These are phyloP conservation scores for Sturmia bella DNA, from an alignment of 2,888 invertebrate species.

Conservation along the genomic window DNA sequence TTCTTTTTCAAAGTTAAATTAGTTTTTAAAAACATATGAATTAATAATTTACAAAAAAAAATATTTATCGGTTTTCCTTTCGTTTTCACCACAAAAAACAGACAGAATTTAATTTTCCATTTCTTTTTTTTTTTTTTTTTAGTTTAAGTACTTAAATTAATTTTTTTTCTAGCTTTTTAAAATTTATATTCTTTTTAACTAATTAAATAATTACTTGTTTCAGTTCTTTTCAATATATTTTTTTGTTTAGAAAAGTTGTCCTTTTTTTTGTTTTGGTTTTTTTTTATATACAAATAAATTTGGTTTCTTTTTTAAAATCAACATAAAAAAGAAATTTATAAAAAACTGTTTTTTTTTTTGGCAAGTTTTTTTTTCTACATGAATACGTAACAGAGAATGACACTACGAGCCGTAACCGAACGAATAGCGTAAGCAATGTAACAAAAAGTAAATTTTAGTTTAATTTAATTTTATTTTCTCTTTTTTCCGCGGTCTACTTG, in stretches of 20 bases:
- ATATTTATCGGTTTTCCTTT: background rate
- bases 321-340: background rate
- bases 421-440: too few species aligned
- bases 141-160: constrained; percentile 46
- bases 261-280: constrained; percentile 29
- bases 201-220: constrained; percentile 40
- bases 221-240: constrained; percentile 56
- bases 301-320: too few species aligned
- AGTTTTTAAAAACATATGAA: constrained; percentile 32
- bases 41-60: background rate
- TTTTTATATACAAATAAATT: background rate
- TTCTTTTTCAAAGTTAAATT: constrained; percentile 33
- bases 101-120: background rate
- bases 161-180: constrained; percentile 29
- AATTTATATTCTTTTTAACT: constrained; percentile 15
- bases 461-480: too few species aligned
- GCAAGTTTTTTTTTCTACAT: constrained; percentile 62
- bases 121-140: background rate
- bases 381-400: too few species aligned
- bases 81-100: constrained; percentile 4
- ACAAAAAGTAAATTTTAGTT: too few species aligned
- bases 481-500: too few species aligned
- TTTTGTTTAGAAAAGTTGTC: constrained; percentile 40
- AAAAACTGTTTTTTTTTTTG: constrained; percentile 46
- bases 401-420: too few species aligned